Base-by-base conservation (phyloP, 2,888 invertebrate species). In the Criorhina ranunculi region DNA sequence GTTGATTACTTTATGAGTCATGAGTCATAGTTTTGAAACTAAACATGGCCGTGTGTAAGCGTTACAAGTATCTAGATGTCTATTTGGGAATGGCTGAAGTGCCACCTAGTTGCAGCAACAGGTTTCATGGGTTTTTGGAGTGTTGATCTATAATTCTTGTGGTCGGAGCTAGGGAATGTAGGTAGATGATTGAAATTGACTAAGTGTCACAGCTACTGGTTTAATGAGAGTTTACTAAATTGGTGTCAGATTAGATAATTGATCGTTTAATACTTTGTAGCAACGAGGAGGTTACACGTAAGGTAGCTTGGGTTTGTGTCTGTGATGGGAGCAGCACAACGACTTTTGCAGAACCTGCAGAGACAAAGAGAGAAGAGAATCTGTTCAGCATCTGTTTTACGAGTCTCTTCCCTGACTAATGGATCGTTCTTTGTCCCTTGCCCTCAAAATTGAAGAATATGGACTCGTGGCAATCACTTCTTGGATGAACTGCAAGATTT, bases 1-100 rank as follows among this genome's bases (percentile, higher is more conserved):
- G 66, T 33, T 42, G 51, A 42, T 67, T 59, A 33, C 35, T 49
- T 33, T 31, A 44, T 77, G 77, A 77, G 67, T 77, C 77, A 77
- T 42, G 24, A 24, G 24, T 24, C 24, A 24, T n/a, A 4, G 1
- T 24, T 24, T 15, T 24, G 42, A 17, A 7, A 31, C 37, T 24
- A 44, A 44, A 64, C 57, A 75, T 17, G 75, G 57, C 51, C 17
- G 19, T 1, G 46, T 51, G 51, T 29, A 53, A 31, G 29, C 8
- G 15, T 15, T 31, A 12, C 5, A 33, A 53, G 29, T 46, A 11
- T 11, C 46, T 19, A 19, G 59, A 24, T 59, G 2, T 17, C 57
- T 57, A 57, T 37, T 37, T 57, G 37, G 57, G 57, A 57, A 57
- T 57, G 37, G 57, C n/a, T 11, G n/a, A 57, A 37, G 57, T 59